These are phyloP conservation scores for Oeneis ivallda DNA, from an alignment of 2,888 invertebrate species.

Conservation along the genomic window DNA sequence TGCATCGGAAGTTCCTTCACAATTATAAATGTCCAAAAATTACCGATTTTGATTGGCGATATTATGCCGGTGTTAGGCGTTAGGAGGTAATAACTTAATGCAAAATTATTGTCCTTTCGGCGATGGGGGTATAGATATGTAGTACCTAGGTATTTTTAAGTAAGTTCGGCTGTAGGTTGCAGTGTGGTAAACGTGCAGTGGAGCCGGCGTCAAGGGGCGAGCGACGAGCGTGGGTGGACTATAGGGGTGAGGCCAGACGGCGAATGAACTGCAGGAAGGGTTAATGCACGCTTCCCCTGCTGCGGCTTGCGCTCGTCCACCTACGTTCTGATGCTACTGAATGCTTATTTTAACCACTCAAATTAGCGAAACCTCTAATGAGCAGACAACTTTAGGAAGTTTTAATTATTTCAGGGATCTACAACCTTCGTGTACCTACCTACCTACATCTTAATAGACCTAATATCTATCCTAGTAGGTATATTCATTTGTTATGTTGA, in stretches of 20 bases:
- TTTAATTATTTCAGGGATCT: background rate
- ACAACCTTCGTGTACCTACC: background rate
- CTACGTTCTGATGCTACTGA: slow-evolving; percentile 55
- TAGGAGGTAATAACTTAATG: background rate
- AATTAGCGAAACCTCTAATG: slow-evolving; percentile 34
- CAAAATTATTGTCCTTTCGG: slow-evolving; percentile 17
- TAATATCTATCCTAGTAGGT: too few relatives aligned
- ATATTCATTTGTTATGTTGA: too few relatives aligned
- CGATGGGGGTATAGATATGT: slow-evolving; percentile 9
- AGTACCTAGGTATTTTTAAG: slow-evolving; percentile 23
- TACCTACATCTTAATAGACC: too few relatives aligned
- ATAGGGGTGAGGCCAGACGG: slow-evolving; percentile 82
- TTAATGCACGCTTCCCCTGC: slow-evolving; percentile 81
- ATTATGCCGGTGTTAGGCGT: too few relatives aligned
- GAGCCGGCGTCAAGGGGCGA: slow-evolving; percentile 57
- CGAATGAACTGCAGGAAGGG: slow-evolving; percentile 84
- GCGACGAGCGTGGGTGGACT: slow-evolving; percentile 59
- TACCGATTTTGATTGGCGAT: too few relatives aligned
- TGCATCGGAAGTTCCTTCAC: too few relatives aligned
- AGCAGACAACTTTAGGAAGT: slow-evolving; percentile 1
- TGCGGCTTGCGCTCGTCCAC: slow-evolving; percentile 71
- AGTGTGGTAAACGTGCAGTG: slow-evolving; percentile 68
- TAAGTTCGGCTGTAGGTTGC: slow-evolving; percentile 48
- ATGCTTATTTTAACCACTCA: slow-evolving; percentile 44
- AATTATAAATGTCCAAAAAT: too few relatives aligned